Evolutionary conservation across 2,888 invertebrate genomes (phyloP), one percentile per base, ranked within the genome.

Genomic region (Drosophila seclusa): DNA sequence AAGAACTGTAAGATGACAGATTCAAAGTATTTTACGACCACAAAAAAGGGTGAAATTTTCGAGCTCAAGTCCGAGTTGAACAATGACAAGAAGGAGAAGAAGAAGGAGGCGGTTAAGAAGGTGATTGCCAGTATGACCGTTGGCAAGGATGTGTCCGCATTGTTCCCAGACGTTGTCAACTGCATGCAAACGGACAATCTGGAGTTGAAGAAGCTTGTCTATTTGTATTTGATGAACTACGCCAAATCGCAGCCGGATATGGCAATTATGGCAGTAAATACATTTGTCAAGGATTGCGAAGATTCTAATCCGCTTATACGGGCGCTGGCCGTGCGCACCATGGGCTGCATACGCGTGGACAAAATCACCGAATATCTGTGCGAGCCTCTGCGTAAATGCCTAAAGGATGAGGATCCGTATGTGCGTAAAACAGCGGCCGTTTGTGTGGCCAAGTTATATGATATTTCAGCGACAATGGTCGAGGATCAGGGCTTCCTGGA

Each of bases 81-180:
- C 93, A 99, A 98, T 95, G 99, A 99, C 92, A 99, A 99, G 93
- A 99, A 99, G 91, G 99, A 99, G 92, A 99, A 99, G 94, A 99
- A 99, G 93, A 97, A 99, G 92, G 99, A 99, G 94, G 99, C 99
- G 58, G 99, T 99, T 1, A 99, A 99, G 93, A 99, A 99, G 95
- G 99, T 99, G 27, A 99, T 99, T 92, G 99, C 99, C 31, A 99
- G 99, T 74, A 99, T 99, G 99, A 99, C 99, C 8, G 99, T 99
- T 29, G 99, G 99, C 61, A 99, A 99, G 94, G 99, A 99, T 95
- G 99, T 99, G 0, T 97, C 97, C 0, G 99, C 99, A 1, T 94
- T 99, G 21, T 99, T 99, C 92, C 99, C 99, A 0, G 99, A 99
- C 93, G 99, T 99, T 2, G 99, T 99, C 34, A 99, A 99, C 94